Evolutionary conservation across 2,113 vertebrate species (phyloP), one percentile per base, ranked within the genome.

Genomic region (Mixornis gularis): DNA sequence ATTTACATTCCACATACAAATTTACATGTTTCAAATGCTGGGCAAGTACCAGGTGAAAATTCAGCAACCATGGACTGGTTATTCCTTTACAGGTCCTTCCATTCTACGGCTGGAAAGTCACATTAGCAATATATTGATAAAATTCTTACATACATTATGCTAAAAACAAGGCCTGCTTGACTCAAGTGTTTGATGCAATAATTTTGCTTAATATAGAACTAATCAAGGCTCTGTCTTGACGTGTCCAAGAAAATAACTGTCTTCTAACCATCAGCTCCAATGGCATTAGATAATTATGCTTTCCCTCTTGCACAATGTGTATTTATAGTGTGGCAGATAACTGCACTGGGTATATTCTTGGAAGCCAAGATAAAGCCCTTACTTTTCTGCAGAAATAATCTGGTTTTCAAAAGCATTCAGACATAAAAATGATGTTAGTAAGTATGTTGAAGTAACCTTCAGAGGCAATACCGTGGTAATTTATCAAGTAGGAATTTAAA

Each of bases 161-260:
- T 84, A 68, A 85, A 93, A 70, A 34, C 78, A 53, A 77, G 48
- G 68, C 62, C 22, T 71, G 25, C 62, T 92, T 79, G 62, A 19
- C 64, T 92, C 52, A 84, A 86, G 72, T 64, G 41, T 76, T 92
- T 72, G 70, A 65, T 70, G 83, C 34, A 87, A 72, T 82, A 59
- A 73, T 94, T 92, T 80, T 56, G 19, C 65, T 95, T 80, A 86
- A 90, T 71, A 93, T 90, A 92, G 88, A 90, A 43, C 68, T 88
- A 90, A 93, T 91, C 81, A 92, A 85, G 59, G 71, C 71, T 89
- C 46, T 12, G 2, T 77, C 79, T 71, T 88, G 72, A 80, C 0
- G 1, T 74, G 76, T 85, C 66, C 53, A 74, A 81, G 84, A 87
- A 95, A 88, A 95, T 80, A 70, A 36, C 62, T 68, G 25, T 64